These are phyloP conservation scores for Hymenochirus boettgeri DNA, from an alignment of 2,113 vertebrate species.

Conservation along the genomic window DNA sequence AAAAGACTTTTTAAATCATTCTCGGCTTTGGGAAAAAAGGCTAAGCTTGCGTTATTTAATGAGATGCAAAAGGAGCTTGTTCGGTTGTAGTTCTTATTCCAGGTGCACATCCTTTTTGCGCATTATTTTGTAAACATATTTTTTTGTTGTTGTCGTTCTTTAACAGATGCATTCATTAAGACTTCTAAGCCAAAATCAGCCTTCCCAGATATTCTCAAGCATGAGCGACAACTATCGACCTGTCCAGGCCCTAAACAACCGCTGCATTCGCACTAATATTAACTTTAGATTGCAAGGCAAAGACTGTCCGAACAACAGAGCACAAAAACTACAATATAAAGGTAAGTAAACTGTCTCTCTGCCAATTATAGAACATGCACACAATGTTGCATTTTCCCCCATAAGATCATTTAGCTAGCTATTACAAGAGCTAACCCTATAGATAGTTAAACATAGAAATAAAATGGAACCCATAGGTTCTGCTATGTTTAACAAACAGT, in stretches of 20 bases:
- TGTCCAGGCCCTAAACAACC: conserved; percentile 93
- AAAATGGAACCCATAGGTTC: too few relatives aligned
- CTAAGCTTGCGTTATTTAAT: too few relatives aligned
- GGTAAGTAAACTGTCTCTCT: conserved; percentile 59
- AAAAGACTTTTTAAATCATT: too few relatives aligned
- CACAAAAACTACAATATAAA: conserved; percentile 97
- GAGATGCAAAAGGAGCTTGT: too few relatives aligned
- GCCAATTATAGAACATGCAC: too few relatives aligned
- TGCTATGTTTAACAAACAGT: too few relatives aligned
- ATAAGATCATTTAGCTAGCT: too few relatives aligned
- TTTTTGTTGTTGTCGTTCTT: neutral
- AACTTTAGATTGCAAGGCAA: conserved; percentile 98
- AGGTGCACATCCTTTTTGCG: neutral
- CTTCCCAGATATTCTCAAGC: conserved; percentile 97
- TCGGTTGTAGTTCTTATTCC: too few relatives aligned
- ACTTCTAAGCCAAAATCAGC: conserved; percentile 97
- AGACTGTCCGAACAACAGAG: conserved; percentile 97
- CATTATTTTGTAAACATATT: neutral
- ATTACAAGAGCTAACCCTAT: too few relatives aligned
- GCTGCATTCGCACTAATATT: conserved; percentile 98
- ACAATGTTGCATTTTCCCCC: too few relatives aligned
- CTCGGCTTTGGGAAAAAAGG: too few relatives aligned
- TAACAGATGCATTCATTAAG: conserved; percentile 94
- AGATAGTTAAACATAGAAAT: too few relatives aligned
- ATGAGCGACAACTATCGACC: conserved; percentile 98